Evolutionary conservation across 2,113 vertebrate genomes (phyloP).

Genomic region (Pangasianodon gigas): DNA sequence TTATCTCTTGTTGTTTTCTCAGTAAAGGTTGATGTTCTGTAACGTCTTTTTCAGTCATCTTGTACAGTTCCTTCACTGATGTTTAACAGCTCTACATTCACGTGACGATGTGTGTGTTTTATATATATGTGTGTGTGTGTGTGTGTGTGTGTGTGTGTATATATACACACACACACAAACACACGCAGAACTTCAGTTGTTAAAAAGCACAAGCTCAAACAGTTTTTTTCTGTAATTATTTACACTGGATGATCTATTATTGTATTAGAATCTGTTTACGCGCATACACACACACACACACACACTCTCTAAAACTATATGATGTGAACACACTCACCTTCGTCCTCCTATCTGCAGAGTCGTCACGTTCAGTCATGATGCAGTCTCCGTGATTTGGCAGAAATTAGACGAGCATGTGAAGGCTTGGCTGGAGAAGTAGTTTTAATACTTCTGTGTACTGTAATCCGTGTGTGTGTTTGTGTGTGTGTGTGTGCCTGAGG

Average conservation of each 20-base stretch:
- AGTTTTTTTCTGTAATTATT: neutral
- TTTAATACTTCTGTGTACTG: neutral
- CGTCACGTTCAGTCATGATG: neutral
- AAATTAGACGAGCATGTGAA: slow-evolving; percentile 15
- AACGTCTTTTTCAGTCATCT: neutral
- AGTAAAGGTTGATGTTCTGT: slow-evolving; percentile 63
- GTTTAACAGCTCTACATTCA: neutral
- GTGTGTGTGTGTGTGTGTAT: slow-evolving; percentile 5
- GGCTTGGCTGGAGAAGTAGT: neutral
- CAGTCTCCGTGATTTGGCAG: slow-evolving; percentile 5
- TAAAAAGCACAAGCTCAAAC: too few relatives aligned
- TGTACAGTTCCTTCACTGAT: neutral
- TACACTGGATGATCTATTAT: neutral
- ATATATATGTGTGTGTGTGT: neutral
- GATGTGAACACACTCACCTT: slow-evolving; percentile 1
- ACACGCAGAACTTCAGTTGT: too few relatives aligned
- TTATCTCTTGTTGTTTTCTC: slow-evolving; percentile 46
- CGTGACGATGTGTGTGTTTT: neutral
- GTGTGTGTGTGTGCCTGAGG: neutral
- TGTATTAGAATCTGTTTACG: neutral
- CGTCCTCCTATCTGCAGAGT: neutral
- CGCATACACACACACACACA: slow-evolving; percentile 2
- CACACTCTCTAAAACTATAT: neutral
- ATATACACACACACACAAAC: too few relatives aligned
- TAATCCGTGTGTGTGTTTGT: neutral